Conservation (phyloP, 2,113 vertebrate species). For the Poeciliopsis occidentalis region DNA sequence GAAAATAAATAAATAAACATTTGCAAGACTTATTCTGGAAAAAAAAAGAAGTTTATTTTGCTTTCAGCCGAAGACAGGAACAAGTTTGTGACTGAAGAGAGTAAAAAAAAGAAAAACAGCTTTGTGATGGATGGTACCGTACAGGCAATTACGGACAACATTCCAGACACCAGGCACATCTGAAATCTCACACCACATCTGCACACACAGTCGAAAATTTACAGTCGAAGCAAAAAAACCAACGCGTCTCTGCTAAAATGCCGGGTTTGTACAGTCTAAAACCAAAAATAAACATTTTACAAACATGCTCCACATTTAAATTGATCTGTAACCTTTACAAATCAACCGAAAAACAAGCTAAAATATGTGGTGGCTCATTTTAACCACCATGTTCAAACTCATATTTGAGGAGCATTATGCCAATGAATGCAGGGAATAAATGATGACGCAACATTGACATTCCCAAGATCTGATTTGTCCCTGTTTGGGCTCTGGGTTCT, state of each 20-base stretch:
- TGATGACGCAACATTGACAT: too few relatives aligned
- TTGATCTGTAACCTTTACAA: too few relatives aligned
- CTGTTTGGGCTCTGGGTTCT: too few relatives aligned
- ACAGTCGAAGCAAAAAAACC: background rate
- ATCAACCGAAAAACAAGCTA: too few relatives aligned
- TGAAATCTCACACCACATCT: slow-evolving; percentile 32
- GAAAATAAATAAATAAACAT: slow-evolving; percentile 21
- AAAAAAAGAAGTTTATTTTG: slow-evolving; percentile 10
- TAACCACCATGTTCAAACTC: too few relatives aligned
- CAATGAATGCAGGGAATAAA: background rate
- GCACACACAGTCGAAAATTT: slow-evolving; percentile 27
- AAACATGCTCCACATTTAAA: too few relatives aligned
- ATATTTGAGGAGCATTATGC: too few relatives aligned
- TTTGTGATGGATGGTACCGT: slow-evolving; percentile 58
- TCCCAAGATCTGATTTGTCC: too few relatives aligned
- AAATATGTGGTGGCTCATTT: too few relatives aligned
- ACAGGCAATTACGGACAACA: slow-evolving; percentile 62
- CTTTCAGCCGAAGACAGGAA: slow-evolving; percentile 41
- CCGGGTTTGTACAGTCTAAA: too few relatives aligned
- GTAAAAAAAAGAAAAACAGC: slow-evolving; percentile 39
- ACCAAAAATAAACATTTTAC: too few relatives aligned
- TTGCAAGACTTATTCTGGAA: slow-evolving; percentile 59
- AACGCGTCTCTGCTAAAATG: slow-evolving; percentile 6
- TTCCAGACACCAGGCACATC: slow-evolving; percentile 23
- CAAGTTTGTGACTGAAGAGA: slow-evolving; percentile 54